Evolutionary conservation across 2,113 vertebrate species (phyloP).

Genomic region (Corvus cornix): DNA sequence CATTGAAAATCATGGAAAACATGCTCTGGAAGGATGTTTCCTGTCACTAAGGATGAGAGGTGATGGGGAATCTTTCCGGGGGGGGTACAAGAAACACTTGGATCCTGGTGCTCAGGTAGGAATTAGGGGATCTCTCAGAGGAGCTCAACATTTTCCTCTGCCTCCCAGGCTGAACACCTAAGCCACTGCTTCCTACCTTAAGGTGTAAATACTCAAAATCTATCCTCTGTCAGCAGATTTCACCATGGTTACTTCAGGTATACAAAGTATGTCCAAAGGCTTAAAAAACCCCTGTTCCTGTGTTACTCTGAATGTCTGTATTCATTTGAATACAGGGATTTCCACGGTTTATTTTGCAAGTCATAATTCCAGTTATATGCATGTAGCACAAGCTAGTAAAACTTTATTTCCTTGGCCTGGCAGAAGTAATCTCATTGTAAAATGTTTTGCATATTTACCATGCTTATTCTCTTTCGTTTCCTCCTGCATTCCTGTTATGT

Average conservation of each 20-base stretch:
- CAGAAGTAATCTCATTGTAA: background rate
- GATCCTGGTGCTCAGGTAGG: background rate
- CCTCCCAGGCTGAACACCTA: background rate
- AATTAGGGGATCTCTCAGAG: background rate
- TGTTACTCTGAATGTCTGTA: background rate
- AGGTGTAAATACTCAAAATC: background rate
- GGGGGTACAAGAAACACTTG: background rate
- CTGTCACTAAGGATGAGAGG: background rate
- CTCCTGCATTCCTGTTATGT: background rate
- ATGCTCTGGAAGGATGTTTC: background rate
- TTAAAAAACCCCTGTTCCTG: background rate
- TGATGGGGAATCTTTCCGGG: background rate
- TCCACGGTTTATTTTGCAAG: background rate
- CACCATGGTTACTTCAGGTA: background rate
- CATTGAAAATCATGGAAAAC: background rate
- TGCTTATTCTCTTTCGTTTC: background rate
- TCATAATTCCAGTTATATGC: background rate
- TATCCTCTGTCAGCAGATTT: background rate
- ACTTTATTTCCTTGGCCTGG: background rate
- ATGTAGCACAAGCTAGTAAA: background rate
- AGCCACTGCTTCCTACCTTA: background rate
- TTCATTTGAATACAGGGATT: background rate
- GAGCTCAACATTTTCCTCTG: background rate
- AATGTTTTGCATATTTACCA: background rate
- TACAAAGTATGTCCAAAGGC: background rate